Conservation (phyloP, 2,888 invertebrate species). For the Eupithecia insigniata region DNA sequence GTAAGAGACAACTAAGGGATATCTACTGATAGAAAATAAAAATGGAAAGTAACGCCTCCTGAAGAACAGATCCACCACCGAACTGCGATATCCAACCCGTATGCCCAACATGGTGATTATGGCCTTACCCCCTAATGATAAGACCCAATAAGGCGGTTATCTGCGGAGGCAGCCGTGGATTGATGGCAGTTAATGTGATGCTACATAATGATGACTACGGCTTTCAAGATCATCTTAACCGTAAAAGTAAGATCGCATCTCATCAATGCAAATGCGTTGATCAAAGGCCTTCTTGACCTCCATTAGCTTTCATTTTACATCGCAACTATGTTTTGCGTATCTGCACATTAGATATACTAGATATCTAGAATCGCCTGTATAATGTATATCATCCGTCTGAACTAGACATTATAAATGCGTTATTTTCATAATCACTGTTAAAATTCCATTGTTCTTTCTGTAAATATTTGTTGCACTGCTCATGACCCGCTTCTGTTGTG, state of each 20-base stretch:
- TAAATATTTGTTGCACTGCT: slow-evolving; percentile 55
- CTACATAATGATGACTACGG: background rate
- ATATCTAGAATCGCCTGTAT: slow-evolving; percentile 8
- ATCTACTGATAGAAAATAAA: background rate
- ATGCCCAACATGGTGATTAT: background rate
- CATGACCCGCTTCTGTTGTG: slow-evolving; percentile 54
- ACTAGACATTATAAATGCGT: slow-evolving; percentile 16
- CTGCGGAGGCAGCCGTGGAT: background rate
- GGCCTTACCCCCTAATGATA: background rate
- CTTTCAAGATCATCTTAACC: slow-evolving; percentile 8
- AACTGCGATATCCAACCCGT: background rate
- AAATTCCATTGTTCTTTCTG: slow-evolving; percentile 54
- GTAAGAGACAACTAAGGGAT: background rate
- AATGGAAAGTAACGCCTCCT: background rate
- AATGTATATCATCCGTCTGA: slow-evolving; percentile 9
- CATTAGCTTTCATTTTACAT: slow-evolving; percentile 7
- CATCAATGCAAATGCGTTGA: slow-evolving; percentile 8
- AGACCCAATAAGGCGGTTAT: background rate
- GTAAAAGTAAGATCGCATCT: slow-evolving; percentile 7
- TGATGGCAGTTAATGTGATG: background rate
- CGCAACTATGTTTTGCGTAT: slow-evolving; percentile 9
- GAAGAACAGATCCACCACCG: background rate
- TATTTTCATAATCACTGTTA: slow-evolving; percentile 38
- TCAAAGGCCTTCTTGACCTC: slow-evolving; percentile 7
- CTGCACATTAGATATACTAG: background rate